Evolutionary conservation across 2,888 invertebrate genomes (phyloP), one percentile per base, ranked within the genome.

Genomic region (Dioctria linearis): DNA sequence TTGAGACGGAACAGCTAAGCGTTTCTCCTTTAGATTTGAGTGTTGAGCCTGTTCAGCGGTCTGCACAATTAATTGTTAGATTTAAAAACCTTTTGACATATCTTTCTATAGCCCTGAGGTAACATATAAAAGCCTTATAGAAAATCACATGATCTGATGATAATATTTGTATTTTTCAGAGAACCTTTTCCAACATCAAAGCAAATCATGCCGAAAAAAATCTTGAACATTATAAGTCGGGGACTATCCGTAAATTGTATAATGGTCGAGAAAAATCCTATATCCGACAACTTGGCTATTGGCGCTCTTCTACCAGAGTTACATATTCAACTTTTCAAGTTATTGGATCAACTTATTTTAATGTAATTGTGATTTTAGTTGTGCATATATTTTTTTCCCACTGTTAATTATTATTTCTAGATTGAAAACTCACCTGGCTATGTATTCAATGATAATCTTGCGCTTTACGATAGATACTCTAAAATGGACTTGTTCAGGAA

Each of bases 121-220:
- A 81, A 25, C 25, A 25, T 25, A 25, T 25, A 25, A 25, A 25
- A 25, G 25, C 25, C 25, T 25, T 25, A 25, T 25, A 25, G 25
- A 25, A 49, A 43, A 37, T 65, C 6, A 25, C 6, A 25, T 25
- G 25, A 25, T 25, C 25, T 25, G 25, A 25, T 25, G 25, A 25
- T 2, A 25, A 25, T 25, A 25, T 25, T 25, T 25, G 25, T 78
- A 6, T 40, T 8, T 83, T 84, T 11, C 59, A 86, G 86, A 13
- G 85, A 87, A 61, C 86, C 87, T 0, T 88, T 85, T 82, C 86
- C 87, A 5, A 86, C 85, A 0, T 61, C 86, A 4, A 88, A 88
- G 73, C 81, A 84, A 0, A 83, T 88, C 5, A 79, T 84, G 76
- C 83, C 86, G 4, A 85, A 85, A 67, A 84, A 85, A 71, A 83